Evolutionary conservation across 2,113 vertebrate genomes (phyloP).

Genomic region (Dromas ardeola): DNA sequence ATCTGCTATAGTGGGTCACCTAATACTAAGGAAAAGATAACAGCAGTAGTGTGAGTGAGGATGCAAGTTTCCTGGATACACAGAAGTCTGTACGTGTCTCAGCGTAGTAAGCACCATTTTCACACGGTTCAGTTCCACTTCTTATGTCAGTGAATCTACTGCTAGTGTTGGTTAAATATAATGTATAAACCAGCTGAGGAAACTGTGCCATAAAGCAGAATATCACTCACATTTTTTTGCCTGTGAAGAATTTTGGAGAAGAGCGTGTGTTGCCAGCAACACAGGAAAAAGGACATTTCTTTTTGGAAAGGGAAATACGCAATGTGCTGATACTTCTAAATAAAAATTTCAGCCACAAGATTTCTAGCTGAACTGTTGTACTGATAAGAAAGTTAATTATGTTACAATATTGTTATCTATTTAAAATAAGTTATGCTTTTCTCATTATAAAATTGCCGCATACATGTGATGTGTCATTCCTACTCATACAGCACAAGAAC

Average conservation of each 20-base stretch:
- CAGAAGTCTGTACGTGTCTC: neutral
- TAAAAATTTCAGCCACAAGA: neutral
- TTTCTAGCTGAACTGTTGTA: neutral
- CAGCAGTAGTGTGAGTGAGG: neutral
- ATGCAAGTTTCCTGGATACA: neutral
- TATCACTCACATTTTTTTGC: fast-evolving
- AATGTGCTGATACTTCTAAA: neutral
- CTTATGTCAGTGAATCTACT: neutral
- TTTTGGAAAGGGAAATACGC: neutral
- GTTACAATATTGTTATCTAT: neutral
- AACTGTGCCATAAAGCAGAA: neutral
- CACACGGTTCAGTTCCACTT: neutral
- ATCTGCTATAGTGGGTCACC: neutral
- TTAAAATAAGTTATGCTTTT: neutral
- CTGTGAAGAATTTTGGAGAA: neutral
- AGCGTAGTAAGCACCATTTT: neutral
- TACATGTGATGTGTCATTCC: neutral
- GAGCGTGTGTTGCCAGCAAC: neutral
- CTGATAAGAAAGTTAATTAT: neutral
- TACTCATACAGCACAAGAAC: neutral
- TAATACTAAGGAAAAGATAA: neutral
- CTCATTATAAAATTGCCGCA: neutral
- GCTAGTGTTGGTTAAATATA: neutral
- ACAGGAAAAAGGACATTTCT: neutral
- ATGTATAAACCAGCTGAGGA: neutral